Percentiles rank a stretch among this genome's conserved stretches.
Evolutionary conservation across 2,113 vertebrate genomes (phyloP).

Genomic region (Mandrillus leucophaeus): DNA sequence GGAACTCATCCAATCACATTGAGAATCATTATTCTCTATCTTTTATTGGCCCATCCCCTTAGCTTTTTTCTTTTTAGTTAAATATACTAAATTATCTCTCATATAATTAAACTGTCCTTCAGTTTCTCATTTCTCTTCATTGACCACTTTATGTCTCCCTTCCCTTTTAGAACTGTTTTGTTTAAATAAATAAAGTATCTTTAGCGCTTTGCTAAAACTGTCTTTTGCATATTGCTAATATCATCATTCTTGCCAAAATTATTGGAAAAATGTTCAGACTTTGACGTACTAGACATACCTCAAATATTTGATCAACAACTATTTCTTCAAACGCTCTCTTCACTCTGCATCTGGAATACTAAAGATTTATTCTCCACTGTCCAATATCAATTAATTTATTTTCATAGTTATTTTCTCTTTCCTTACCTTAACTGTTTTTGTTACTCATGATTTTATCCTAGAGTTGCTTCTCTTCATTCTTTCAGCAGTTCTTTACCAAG

Average conservation of each 20-base stretch:
- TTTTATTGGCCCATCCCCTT: neutral
- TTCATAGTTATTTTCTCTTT: neutral
- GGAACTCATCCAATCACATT: neutral
- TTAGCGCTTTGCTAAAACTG: neutral
- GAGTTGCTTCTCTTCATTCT: neutral
- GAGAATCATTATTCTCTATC: neutral
- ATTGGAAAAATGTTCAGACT: neutral
- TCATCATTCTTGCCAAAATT: neutral
- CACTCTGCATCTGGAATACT: neutral
- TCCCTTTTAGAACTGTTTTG: neutral
- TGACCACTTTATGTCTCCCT: neutral
- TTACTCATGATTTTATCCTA: neutral
- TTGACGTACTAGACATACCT: neutral
- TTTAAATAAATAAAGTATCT: neutral
- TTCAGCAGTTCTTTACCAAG: neutral
- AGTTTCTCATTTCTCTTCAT: neutral
- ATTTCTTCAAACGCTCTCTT: neutral
- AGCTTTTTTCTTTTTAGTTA: neutral
- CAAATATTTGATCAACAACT: neutral
- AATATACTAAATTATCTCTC: neutral
- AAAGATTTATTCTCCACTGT: neutral
- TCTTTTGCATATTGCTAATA: neutral
- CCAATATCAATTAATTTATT: too few relatives aligned
- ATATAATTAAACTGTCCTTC: neutral
- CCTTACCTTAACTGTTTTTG: neutral